Evolutionary conservation across 2,888 invertebrate genomes (phyloP), one percentile per base, ranked within the genome.

Genomic region (Odontocolon sp.): DNA sequence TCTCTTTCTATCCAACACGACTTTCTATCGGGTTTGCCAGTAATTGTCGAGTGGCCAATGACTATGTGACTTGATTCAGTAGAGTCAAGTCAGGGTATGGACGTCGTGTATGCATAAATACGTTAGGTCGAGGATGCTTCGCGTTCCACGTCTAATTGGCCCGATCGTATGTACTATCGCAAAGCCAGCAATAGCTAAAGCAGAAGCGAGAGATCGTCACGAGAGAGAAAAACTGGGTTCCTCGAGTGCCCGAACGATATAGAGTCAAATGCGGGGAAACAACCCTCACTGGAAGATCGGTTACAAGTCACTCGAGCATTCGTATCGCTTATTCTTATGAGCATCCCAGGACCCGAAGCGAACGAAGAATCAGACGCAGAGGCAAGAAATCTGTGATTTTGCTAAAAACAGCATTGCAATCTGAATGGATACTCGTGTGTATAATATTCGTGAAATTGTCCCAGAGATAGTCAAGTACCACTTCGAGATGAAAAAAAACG

Each of bases 121-220:
- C 77, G 80, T 82, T 83, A 83, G 80, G 76, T 77, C 52, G 66
- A 71, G 72, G 78, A 83, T 83, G 82, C 81, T 80, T 79, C 69
- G 79, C 82, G 78, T 81, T 81, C 80, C 63, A 73, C 67, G 71
- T 81, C 76, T 84, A 85, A 84, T 84, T 84, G 83, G 80, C 74
- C 79, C 50, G 33, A 56, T 56, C 64, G 50, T 36, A 52, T 67
- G n/a, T n/a, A n/a, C n/a, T n/a, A 71, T 68, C 45, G 40, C 54
- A 40, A 23, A n/a, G n/a, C n/a, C 38, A 16, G 56, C 11, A 21
- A n/a, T 38, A 57, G 69, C 47, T 72, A 50, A 18, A 11, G 23
- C 45, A 26, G n/a, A 38, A 56, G 67, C 33, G 45, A 40, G 14
- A 33, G 33, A 45, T 14, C 45, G 21, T 21, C 18, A 18, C 9